Evolutionary conservation across 2,113 vertebrate species (phyloP).

Genomic region (Syngnathus scovelli): DNA sequence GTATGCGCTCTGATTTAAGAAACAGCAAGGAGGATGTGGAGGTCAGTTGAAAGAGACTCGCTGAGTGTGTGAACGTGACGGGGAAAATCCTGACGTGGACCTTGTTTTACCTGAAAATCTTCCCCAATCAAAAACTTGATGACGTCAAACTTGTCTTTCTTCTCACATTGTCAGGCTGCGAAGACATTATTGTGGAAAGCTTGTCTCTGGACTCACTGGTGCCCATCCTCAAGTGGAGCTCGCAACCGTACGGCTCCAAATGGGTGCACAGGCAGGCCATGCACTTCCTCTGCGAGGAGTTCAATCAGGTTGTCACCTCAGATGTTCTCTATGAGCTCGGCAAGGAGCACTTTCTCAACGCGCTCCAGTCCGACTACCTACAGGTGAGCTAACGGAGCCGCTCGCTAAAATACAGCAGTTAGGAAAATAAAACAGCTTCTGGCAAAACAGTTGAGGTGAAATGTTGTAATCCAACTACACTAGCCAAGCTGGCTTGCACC

Average conservation of each 20-base stretch:
- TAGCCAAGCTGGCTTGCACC: conserved; percentile 14
- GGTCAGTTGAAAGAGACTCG: conserved; percentile 38
- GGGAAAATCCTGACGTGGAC: conserved; percentile 35
- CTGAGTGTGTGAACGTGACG: conserved; percentile 42
- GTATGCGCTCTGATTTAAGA: conserved; percentile 65
- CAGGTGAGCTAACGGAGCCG: conserved; percentile 74
- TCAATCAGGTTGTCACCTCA: conserved; percentile 91
- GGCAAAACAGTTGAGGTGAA: conserved; percentile 47
- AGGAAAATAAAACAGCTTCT: conserved; percentile 27
- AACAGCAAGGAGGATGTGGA: conserved; percentile 51
- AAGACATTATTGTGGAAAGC: conserved; percentile 96
- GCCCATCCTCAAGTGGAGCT: conserved; percentile 97
- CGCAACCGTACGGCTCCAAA: conserved; percentile 94
- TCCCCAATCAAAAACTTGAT: background rate
- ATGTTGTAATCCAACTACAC: conserved; percentile 37
- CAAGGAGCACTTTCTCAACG: conserved; percentile 92
- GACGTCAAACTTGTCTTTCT: background rate
- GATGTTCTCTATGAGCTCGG: conserved; percentile 93
- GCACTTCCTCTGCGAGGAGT: conserved; percentile 99
- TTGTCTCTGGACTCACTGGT: conserved; percentile 92
- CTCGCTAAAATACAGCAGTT: conserved; percentile 9
- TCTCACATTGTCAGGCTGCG: conserved; percentile 77
- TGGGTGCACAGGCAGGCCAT: conserved; percentile 96
- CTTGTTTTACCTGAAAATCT: conserved; percentile 1
- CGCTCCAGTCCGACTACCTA: conserved; percentile 96